A percentile compares a stretch with the other conserved stretches of the same genome.
Conservation (phyloP, 64 coral and sea anemone species). For the Pocillopora verrucosa region DNA sequence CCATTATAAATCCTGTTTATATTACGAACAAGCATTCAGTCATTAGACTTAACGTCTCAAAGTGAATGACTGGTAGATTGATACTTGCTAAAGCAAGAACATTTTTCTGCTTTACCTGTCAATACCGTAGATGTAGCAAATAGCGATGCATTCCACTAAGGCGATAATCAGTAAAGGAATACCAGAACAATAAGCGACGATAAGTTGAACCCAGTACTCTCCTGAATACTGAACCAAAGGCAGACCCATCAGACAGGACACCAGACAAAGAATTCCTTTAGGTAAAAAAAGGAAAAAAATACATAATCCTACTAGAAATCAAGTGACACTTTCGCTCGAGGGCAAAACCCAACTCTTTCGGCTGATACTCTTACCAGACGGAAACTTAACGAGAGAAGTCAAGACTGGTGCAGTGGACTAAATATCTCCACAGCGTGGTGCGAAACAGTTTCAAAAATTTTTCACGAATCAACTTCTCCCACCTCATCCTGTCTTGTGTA, state of each 20-base stretch:
- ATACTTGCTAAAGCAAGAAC: background rate
- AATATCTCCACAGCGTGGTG: too few relatives aligned
- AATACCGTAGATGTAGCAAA: conserved; percentile 90
- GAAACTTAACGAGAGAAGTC: too few relatives aligned
- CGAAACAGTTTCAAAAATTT: too few relatives aligned
- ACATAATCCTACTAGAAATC: background rate
- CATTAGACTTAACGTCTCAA: background rate
- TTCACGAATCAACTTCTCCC: too few relatives aligned
- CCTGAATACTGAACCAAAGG: conserved; percentile 80
- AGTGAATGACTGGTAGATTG: background rate
- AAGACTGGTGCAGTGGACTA: too few relatives aligned
- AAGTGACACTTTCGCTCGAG: too few relatives aligned
- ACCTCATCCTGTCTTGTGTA: too few relatives aligned
- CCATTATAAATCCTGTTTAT: too few relatives aligned
- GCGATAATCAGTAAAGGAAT: conserved; percentile 92
- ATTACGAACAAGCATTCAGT: too few relatives aligned
- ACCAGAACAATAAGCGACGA: conserved; percentile 79
- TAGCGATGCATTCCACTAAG: conserved; percentile 92
- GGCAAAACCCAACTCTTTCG: too few relatives aligned
- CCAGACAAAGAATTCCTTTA: conserved; percentile 77
- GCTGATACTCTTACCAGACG: too few relatives aligned
- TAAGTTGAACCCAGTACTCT: conserved; percentile 87
- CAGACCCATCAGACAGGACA: conserved; percentile 61
- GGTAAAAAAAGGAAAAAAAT: background rate
- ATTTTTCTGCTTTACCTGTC: conserved; percentile 61